Conservation (phyloP, 2,888 invertebrate genomes). For the Branchellion lobata region DNA sequence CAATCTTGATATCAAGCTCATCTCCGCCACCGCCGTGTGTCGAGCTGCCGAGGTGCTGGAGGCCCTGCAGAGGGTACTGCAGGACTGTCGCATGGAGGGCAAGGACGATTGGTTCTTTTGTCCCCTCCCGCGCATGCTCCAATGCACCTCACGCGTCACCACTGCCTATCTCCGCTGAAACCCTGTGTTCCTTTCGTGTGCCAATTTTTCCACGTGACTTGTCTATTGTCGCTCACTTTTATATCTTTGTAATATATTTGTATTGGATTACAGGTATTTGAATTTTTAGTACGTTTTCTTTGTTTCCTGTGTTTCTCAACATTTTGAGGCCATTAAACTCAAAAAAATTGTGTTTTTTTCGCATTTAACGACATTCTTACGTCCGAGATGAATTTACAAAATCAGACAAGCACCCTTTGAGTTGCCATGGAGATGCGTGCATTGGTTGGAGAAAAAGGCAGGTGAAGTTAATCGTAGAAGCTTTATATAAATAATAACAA, state of each 20-base stretch:
- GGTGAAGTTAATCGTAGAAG: too few species aligned
- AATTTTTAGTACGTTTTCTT: too few species aligned
- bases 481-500: too few species aligned
- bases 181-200: too few species aligned
- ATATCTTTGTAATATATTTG: neutral
- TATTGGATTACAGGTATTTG: neutral
- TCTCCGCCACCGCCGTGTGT: conserved; percentile 37
- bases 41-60: conserved; percentile 6
- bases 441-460: neutral
- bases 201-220: neutral
- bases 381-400: too few species aligned
- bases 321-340: too few species aligned
- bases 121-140: conserved; percentile 20
- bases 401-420: too few species aligned
- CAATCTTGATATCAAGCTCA: conserved; percentile 42
- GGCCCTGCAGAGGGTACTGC: conserved; percentile 10
- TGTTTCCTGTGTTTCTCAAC: too few species aligned
- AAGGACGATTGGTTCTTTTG: conserved; percentile 39
- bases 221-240: neutral
- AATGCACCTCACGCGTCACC: conserved; percentile 28
- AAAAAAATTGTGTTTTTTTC: too few species aligned
- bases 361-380: too few species aligned
- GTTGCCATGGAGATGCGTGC: neutral
- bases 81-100: conserved; percentile 33
- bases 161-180: neutral